Base-by-base conservation (phyloP, 2,113 vertebrate species). In the Tautogolabrus adspersus region DNA sequence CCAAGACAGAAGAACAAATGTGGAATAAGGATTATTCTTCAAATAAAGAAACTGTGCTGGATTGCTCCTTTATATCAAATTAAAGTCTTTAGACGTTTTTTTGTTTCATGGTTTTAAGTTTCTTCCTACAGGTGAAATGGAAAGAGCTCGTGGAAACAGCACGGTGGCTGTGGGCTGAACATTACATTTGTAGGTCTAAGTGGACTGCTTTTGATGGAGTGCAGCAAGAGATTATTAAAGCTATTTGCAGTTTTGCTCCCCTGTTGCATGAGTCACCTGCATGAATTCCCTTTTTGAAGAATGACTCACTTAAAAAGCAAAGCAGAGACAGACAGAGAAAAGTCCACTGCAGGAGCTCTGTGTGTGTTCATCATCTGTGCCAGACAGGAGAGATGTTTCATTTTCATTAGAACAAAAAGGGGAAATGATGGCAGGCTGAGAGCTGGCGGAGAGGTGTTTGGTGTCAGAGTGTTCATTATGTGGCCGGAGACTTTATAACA, bases 271-370 rank as follows among this genome's bases (percentile, higher is more conserved):
- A 81, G 55, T 77, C 78, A 1, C 60, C 74, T 70, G 65, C 22
- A 18, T 40, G 23, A 74, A 9, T 65, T 40, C 34, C 5, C 6
- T 38, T 76, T 56, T 46, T 49, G 40, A 47, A 51, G 47, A 61
- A 23, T 77, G 77, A 85, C 61, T 81, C 47, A 51, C 44, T 10
- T 15, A 34, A 54, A 49, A 44, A 69, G 26, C 18, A 1, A 10
- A 64, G 30, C 8, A 59, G 44, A 75, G 54, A 47, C 40, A 40
- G 38, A 51, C 49, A 1, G 66, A 42, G 19, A 56, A 42, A 42
- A 22, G 38, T 47, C 42, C 54, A 22, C 30, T 6, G 30, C 23
- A 10, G 40, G 59, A 70, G 59, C 37, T 34, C 15, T 18, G 23
- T 22, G 40, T 30, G 23, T 46, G 62, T 46, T 58, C 2, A 15